Base-by-base conservation (phyloP, 2,113 vertebrate genomes). In the Pangasianodon gigas region DNA sequence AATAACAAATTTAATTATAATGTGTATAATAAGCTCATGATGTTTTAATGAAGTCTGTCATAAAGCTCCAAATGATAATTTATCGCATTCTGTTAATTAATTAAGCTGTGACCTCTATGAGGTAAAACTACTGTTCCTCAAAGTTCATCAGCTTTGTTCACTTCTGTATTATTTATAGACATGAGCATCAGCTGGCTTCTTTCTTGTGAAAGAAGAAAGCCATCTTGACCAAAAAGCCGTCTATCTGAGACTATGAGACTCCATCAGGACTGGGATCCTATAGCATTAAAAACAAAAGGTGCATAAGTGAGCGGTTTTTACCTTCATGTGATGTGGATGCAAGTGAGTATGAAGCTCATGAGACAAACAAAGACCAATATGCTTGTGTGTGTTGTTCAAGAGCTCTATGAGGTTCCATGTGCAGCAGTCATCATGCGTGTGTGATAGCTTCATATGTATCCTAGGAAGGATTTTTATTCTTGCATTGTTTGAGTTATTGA, bases 11-110 rank as follows among this genome's bases (percentile, higher is more conserved):
- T 83, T 83, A 41, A 84, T 84, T 84, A 60, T 0, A 54, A 37
- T 24, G 32, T 56, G 32, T 87, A 21, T 37, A 54, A 75, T 74
- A 74, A 74, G 46, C 51, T 74, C 85, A 75, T 46, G 65, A 74
- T 74, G 85, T 71, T 67, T 69, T 86, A 86, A 86, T 67, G 65
- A 86, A 67, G 60, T 86, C 65, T 52, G 62, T 44, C 51, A 52
- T 41, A 41, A 87, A 87, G 67, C 85, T 71, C 32, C 85, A 75
- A 87, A 87, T 44, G 18, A 87, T 51, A 65, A 87, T 74, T 75
- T 56, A 52, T 87, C 29, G 69, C 51, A 44, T 75, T 74, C 48
- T 5, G 48, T 11, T 87, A 54, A 87, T 87, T 87, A 41, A 87
- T 87, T 87, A 87, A 75, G 29, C 48, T 29, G 18, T 56, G 69